Conservation (phyloP, 2,113 vertebrate genomes). For the Psettodes erumei region DNA sequence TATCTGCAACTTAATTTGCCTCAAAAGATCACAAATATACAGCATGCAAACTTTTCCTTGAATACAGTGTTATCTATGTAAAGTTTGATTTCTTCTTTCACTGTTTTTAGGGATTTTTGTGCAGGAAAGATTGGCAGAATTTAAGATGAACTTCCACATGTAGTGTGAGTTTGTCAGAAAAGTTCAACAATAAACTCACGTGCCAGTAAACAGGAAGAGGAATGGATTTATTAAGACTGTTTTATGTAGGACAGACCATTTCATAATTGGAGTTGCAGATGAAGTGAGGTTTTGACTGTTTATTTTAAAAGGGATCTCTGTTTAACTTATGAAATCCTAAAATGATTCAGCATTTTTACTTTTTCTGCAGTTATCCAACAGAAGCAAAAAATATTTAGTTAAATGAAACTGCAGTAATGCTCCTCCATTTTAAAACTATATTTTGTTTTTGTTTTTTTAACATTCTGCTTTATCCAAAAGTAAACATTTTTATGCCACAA, state of each 20-base stretch:
- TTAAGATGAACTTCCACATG: too few relatives aligned
- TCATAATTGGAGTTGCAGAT: too few relatives aligned
- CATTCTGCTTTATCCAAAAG: constrained; percentile 16
- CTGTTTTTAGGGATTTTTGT: too few relatives aligned
- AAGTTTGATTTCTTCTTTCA: too few relatives aligned
- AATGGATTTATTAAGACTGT: not conserved
- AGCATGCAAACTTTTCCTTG: not conserved
- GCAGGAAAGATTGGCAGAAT: too few relatives aligned
- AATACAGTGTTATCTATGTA: too few relatives aligned
- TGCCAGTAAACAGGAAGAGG: constrained; percentile 13
- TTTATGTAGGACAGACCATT: constrained; percentile 26
- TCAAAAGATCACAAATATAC: not conserved
- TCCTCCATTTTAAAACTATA: constrained; percentile 18
- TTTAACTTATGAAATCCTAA: constrained; percentile 1
- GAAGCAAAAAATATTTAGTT: not conserved
- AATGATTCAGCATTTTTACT: not conserved
- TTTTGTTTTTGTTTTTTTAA: too few relatives aligned
- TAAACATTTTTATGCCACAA: constrained; percentile 23
- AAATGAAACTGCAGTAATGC: not conserved
- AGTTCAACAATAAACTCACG: not conserved
- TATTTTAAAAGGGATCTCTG: not conserved
- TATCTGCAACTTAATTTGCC: not conserved
- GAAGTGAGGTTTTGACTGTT: constrained; percentile 7
- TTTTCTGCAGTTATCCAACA: not conserved
- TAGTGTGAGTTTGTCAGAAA: too few relatives aligned